phyloP scores from a whole-genome alignment of 2,113 vertebrate species.

The Pseudorhombus dupliciocellatus region DNA sequence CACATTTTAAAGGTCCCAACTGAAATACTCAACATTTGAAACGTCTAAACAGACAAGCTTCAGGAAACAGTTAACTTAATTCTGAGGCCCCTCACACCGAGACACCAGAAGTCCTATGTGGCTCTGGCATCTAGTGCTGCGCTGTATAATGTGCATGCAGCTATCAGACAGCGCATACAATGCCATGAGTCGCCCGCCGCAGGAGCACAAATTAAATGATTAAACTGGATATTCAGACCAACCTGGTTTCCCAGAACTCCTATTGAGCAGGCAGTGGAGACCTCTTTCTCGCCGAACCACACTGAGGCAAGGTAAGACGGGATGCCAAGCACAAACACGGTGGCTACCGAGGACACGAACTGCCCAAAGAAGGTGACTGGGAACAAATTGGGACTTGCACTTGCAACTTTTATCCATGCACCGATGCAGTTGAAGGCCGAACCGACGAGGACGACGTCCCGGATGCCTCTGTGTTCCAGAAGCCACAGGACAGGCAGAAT shows the following conservation, averaged over 20 bases:
- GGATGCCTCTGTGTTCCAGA: slow-evolving; percentile 81
- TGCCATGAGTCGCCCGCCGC: neutral
- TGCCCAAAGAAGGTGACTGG: slow-evolving; percentile 84
- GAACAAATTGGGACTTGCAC: slow-evolving; percentile 83
- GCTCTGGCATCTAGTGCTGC: slow-evolving; percentile 35
- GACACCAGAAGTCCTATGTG: slow-evolving; percentile 31
- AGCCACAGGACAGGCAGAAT: slow-evolving; percentile 88
- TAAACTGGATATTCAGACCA: slow-evolving; percentile 30
- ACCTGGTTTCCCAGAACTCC: slow-evolving; percentile 94
- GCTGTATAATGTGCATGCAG: slow-evolving; percentile 28
- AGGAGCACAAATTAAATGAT: neutral
- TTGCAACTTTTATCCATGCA: slow-evolving; percentile 89
- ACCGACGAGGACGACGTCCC: slow-evolving; percentile 84
- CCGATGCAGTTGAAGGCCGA: slow-evolving; percentile 88
- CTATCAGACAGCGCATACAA: neutral
- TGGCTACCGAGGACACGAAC: slow-evolving; percentile 84
- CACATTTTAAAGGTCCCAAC: neutral
- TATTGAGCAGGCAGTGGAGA: slow-evolving; percentile 88
- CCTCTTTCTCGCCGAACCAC: slow-evolving; percentile 87
- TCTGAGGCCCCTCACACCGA: slow-evolving; percentile 28
- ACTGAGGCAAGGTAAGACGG: slow-evolving; percentile 87
- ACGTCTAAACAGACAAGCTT: slow-evolving; percentile 7
- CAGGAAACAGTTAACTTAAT: slow-evolving; percentile 24
- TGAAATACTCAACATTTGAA: neutral
- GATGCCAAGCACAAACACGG: slow-evolving; percentile 90